These are phyloP conservation scores for Cygnus atratus DNA, from an alignment of 2,113 vertebrate species.

Conservation along the genomic window DNA sequence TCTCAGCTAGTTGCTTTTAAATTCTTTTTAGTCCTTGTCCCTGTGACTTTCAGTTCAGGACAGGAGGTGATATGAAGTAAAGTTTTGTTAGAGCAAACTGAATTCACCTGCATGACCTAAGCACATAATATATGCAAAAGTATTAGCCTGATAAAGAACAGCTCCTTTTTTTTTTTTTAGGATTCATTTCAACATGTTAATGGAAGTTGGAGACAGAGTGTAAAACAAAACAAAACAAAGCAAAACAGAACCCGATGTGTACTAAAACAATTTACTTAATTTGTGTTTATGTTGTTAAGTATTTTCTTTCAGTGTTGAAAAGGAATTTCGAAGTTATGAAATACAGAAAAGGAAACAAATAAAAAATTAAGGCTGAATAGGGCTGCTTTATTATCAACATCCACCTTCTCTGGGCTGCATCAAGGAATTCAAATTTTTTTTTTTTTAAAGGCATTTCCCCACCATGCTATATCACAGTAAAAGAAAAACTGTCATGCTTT, in stretches of 20 bases:
- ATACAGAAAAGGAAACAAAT: not conserved
- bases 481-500: not conserved
- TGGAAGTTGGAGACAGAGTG: not conserved
- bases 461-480: not conserved
- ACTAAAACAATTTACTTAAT: not conserved
- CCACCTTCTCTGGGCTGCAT: not conserved
- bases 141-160: not conserved
- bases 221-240: not conserved
- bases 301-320: not conserved
- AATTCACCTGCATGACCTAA: not conserved
- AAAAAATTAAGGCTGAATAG: not conserved
- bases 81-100: not conserved
- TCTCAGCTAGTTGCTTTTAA: not conserved
- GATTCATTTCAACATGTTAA: not conserved
- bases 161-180: not conserved
- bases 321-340: not conserved
- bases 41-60: not conserved
- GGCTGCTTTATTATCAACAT: not conserved
- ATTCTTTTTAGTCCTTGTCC: fast-evolving
- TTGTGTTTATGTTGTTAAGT: not conserved
- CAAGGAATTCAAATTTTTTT: not conserved
- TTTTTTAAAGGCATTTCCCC: not conserved
- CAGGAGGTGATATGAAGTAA: not conserved
- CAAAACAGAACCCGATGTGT: not conserved
- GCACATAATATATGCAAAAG: not conserved